Evolutionary conservation across 2,888 invertebrate genomes (phyloP).

Genomic region (Trilocha varians): DNA sequence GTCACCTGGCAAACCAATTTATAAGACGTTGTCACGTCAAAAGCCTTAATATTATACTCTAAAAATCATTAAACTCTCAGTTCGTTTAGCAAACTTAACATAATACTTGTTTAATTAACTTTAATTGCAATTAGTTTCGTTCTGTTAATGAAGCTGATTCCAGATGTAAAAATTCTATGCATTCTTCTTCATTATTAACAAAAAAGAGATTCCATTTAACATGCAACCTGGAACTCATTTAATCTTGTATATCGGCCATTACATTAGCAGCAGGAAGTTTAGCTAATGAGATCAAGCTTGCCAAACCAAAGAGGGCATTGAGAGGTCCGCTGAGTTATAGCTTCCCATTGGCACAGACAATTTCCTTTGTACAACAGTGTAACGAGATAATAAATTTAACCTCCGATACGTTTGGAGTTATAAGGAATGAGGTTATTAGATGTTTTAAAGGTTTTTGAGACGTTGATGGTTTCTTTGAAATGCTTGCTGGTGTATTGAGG

Average conservation of each 20-base stretch:
- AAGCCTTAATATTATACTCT: too few relatives aligned
- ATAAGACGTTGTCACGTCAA: too few relatives aligned
- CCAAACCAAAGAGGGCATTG: slow-evolving; percentile 42
- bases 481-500: too few relatives aligned
- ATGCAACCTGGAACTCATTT: not conserved
- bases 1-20: too few relatives aligned
- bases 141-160: too few relatives aligned
- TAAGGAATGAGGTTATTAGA: not conserved
- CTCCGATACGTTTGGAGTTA: slow-evolving; percentile 24
- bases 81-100: too few relatives aligned
- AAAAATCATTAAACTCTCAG: too few relatives aligned
- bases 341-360: slow-evolving; percentile 57
- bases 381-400: slow-evolving; percentile 47
- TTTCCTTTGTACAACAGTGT: slow-evolving; percentile 58
- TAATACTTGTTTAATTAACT: too few relatives aligned
- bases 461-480: not conserved
- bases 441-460: not conserved
- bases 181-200: too few relatives aligned
- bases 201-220: too few relatives aligned
- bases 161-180: too few relatives aligned
- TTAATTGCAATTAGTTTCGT: too few relatives aligned
- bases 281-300: slow-evolving; percentile 39
- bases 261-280: slow-evolving; percentile 32
- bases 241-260: slow-evolving; percentile 15
- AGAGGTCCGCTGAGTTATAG: slow-evolving; percentile 49